Conservation (phyloP, 2,113 vertebrate species). For the Spermophilus dauricus region DNA sequence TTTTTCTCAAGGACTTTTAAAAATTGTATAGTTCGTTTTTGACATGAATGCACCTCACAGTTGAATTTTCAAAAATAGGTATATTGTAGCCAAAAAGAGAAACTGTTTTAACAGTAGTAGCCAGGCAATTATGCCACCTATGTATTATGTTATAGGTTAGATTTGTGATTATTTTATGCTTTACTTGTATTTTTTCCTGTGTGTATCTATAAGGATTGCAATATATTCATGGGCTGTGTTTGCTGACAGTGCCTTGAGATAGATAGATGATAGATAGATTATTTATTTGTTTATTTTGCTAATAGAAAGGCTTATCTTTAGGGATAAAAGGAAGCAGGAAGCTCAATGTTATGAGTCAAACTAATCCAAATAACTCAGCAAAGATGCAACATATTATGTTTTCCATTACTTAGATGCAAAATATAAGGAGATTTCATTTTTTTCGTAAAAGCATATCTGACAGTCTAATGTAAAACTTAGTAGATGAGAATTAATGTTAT, state of each 20-base stretch:
- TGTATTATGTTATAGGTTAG: neutral
- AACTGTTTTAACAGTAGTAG: neutral
- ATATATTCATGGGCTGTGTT: neutral
- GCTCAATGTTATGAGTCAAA: neutral
- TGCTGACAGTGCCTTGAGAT: neutral
- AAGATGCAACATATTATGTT: neutral
- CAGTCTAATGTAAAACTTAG: neutral
- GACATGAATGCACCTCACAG: neutral
- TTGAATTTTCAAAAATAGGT: neutral
- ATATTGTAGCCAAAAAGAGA: neutral
- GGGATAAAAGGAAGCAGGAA: neutral
- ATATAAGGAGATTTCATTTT: neutral
- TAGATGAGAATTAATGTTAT: neutral
- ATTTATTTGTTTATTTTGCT: neutral
- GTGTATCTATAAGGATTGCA: neutral
- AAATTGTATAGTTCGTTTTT: neutral
- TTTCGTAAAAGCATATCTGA: neutral
- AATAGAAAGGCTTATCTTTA: neutral
- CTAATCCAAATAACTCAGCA: neutral
- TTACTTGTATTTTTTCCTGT: neutral
- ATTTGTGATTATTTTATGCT: neutral
- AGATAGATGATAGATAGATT: no score
- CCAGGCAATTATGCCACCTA: neutral
- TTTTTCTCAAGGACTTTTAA: constrained; percentile 7
- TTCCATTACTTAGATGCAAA: neutral